Conservation (phyloP, 2,797 vertebrate species). For the Pelodytes ibericus region DNA sequence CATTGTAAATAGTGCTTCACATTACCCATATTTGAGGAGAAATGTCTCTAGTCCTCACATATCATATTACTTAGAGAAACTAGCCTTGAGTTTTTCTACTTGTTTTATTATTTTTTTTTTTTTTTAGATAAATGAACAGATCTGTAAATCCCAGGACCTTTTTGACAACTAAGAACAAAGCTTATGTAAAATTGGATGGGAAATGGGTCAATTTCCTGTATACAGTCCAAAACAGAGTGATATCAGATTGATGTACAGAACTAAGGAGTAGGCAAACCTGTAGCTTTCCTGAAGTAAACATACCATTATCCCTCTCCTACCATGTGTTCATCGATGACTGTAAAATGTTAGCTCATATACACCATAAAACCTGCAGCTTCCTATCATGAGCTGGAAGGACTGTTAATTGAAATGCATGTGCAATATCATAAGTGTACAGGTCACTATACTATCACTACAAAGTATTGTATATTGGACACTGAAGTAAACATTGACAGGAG, state of each 20-base stretch:
- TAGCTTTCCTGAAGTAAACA: background rate
- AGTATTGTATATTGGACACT: background rate
- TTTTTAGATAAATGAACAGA: background rate
- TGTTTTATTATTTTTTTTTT: slow-evolving; percentile 1
- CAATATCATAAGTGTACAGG: background rate
- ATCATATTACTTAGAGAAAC: background rate
- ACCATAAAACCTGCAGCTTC: background rate
- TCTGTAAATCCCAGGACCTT: background rate
- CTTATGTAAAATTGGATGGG: background rate
- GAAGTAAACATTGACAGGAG: background rate
- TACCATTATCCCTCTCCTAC: background rate
- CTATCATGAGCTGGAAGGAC: background rate
- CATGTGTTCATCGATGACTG: background rate
- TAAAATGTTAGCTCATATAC: background rate
- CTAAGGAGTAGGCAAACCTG: background rate
- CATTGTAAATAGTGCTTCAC: slow-evolving; percentile 3
- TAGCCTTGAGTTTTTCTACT: background rate
- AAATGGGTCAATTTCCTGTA: background rate
- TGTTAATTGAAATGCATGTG: background rate
- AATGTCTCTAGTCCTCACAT: slow-evolving; percentile 17
- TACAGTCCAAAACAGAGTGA: background rate
- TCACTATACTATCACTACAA: background rate
- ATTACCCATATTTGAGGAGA: background rate
- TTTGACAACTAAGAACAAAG: background rate
- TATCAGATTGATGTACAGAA: background rate